Evolutionary conservation across 2,797 vertebrate species (phyloP), one percentile per base, ranked within the genome.

Genomic region (Acipenser transmontanus): DNA sequence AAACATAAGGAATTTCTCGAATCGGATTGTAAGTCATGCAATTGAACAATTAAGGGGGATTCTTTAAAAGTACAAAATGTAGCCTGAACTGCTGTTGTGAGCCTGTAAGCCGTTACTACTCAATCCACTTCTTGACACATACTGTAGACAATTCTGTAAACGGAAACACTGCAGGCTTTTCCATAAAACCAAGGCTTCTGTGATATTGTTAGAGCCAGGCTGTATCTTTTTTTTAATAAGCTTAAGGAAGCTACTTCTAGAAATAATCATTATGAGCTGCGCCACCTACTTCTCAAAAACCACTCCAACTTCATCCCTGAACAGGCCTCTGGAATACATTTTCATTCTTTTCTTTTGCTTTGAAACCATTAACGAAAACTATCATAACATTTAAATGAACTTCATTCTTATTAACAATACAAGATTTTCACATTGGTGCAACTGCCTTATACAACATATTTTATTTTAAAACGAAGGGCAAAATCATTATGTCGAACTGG

Each of bases 21-120:
- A 90, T 89, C 85, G 80, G 86, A 90, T 89, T 90, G 82, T 68
- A 75, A 75, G 50, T 78, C 82, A 82, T 82, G 77, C 76, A 76
- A 81, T 83, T 84, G 56, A 63, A 68, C 62, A 68, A 75, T 82
- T 74, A 56, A 67, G 68, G 63, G 56, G 61, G 17, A 17, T 65
- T 34, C 59, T 13, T 60, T 59, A 34, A 34, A 34, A 34, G 4
- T 34, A 34, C 34, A 34, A 34, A 34, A 34, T 34, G 34, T 34
- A 34, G 17, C 11, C 10, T 61, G 78, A 76, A 69, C 61, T 50
- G 73, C 79, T 84, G 84, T 85, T 81, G 79, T 80, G 79, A 81
- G 81, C 82, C 81, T 75, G 78, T 82, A 86, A 84, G 80, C 82
- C 85, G 83, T 73, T 81, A 79, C 85, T 84, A 85, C 79, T 75